These are phyloP conservation scores for rabbit (Oryctolagus cuniculus) DNA, from an alignment of 2,113 vertebrate genomes.

Conservation along the genomic window DNA sequence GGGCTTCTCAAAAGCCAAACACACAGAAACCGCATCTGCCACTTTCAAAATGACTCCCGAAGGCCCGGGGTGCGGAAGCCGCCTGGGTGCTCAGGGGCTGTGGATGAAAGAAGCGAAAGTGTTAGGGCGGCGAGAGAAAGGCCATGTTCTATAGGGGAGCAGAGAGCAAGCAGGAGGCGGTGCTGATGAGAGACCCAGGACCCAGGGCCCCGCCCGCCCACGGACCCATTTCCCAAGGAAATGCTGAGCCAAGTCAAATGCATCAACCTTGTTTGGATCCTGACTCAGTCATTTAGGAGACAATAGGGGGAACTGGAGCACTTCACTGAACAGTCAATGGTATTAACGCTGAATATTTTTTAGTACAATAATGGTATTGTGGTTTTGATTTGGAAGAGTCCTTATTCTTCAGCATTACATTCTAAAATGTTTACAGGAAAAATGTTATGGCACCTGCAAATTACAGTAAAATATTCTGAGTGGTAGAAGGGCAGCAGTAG, in stretches of 20 bases:
- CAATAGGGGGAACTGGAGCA: neutral
- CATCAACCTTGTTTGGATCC: neutral
- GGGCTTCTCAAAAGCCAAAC: constrained; percentile 33
- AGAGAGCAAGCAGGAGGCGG: accelerated
- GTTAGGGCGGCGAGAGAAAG: neutral
- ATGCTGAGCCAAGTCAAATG: neutral
- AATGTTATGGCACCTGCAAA: neutral
- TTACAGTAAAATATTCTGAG: constrained; percentile 34
- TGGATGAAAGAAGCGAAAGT: constrained; percentile 53
- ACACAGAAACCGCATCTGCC: constrained; percentile 47
- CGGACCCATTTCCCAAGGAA: neutral
- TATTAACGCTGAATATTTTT: neutral
- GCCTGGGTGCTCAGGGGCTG: neutral
- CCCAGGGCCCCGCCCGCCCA: accelerated
- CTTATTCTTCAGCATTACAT: neutral
- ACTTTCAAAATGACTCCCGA: constrained; percentile 68
- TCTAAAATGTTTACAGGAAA: constrained; percentile 48
- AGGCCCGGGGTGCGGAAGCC: neutral
- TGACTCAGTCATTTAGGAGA: constrained; percentile 26
- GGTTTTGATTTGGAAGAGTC: neutral
- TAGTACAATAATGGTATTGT: neutral
- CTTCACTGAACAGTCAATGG: neutral
- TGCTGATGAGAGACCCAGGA: accelerated
- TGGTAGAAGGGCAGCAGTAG: neutral
- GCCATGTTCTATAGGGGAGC: neutral